Evolutionary conservation across 2,888 invertebrate genomes (phyloP), one percentile per base, ranked within the genome.

Genomic region (Drosophila prostipennis): DNA sequence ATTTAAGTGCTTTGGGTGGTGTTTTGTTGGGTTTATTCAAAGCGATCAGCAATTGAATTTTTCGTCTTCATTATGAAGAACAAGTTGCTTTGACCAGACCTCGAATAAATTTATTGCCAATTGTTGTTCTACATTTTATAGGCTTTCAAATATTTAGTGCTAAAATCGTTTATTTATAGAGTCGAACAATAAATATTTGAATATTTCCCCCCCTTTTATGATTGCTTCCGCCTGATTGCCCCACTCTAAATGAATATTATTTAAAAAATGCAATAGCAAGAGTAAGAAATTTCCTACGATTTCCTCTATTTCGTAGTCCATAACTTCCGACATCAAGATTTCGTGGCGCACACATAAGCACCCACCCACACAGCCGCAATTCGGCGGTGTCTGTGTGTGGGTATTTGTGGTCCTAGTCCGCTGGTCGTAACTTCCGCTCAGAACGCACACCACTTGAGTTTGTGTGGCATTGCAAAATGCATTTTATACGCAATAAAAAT

Each of bases 401-500:
- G 53, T 54, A 51, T 53, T 55, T 40, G 45, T 49, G 78, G 67
- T 76, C 64, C 67, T 68, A 58, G 57, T 54, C 26, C 59, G 57
- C 67, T 67, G 77, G 78, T 88, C 88, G 84, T 84, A 86, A 83
- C 79, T 84, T 84, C 80, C 70, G 80, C 83, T 86, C 72, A 48
- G 71, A 75, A 80, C 80, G 52, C 84, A 74, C 78, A 81, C 65
- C 80, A 75, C 83, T 87, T 78, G 79, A 80, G 74, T 78, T 78
- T 71, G 73, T 85, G 86, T 84, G 88, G 88, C 83, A 86, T 69
- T 83, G 86, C 86, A 79, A 88, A 84, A 84, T 84, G 84, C 84
- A 84, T 88, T 84, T 84, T 80, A 84, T 84, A 86, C 72, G 86
- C 84, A 84, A 84, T 84, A 84, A 88, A 84, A 84, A 86, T 88